Conservation (phyloP, 2,797 vertebrate genomes). For the Onychomys arenicola region DNA sequence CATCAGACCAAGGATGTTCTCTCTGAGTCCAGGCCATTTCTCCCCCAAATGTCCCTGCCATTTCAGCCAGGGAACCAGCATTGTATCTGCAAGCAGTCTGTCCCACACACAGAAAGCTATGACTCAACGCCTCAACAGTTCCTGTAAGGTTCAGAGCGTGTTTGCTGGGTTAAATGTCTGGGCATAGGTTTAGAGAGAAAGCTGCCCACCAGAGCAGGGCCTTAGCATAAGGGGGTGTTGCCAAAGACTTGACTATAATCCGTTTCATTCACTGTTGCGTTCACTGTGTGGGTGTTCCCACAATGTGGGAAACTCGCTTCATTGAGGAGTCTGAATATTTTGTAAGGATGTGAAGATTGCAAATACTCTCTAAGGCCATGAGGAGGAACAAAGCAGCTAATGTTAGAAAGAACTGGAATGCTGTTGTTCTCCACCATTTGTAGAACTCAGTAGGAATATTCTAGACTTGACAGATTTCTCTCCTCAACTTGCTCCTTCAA, state of each 20-base stretch:
- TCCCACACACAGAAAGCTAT: slow-evolving; percentile 55
- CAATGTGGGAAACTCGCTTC: slow-evolving; percentile 94
- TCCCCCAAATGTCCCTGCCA: neutral
- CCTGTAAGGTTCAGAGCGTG: slow-evolving; percentile 30
- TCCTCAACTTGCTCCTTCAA: slow-evolving; percentile 86
- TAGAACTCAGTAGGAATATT: slow-evolving; percentile 87
- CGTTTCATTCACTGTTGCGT: slow-evolving; percentile 88
- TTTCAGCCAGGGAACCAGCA: slow-evolving; percentile 39
- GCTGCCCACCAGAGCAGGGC: slow-evolving; percentile 79
- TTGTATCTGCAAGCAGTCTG: neutral
- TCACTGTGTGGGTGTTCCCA: slow-evolving; percentile 92
- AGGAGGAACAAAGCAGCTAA: slow-evolving; percentile 93
- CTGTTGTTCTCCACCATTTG: slow-evolving; percentile 86
- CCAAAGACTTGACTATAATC: slow-evolving; percentile 83
- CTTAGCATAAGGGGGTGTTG: slow-evolving; percentile 85
- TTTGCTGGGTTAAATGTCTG: slow-evolving; percentile 68
- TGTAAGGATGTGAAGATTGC: slow-evolving; percentile 95
- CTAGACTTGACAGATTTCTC: slow-evolving; percentile 90
- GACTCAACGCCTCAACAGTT: slow-evolving; percentile 52
- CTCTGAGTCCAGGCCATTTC: slow-evolving; percentile 25
- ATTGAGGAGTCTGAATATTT: slow-evolving; percentile 94
- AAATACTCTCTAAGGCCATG: slow-evolving; percentile 92
- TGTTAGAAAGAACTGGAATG: slow-evolving; percentile 90
- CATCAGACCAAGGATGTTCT: slow-evolving; percentile 44
- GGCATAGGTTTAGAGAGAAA: slow-evolving; percentile 78